Evolutionary conservation across 2,888 invertebrate species (phyloP), one percentile per base, ranked within the genome.

Genomic region (Pachydiplax longipennis): DNA sequence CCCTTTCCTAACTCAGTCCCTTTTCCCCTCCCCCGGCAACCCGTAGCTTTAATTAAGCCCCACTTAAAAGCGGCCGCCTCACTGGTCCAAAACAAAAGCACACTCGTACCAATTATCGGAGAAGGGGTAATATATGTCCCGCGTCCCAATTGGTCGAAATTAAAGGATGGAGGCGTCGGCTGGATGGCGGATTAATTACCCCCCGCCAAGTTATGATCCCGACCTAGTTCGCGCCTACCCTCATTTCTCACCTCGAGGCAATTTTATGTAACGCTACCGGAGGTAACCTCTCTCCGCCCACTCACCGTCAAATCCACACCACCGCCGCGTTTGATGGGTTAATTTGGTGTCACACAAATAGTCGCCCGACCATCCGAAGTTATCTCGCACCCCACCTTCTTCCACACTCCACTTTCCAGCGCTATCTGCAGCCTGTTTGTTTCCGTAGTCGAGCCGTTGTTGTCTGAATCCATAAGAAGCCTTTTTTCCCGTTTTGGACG

Each of bases 31-130:
- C n/a, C 37, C 81, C 40, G 37, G 22, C 40, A 44, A 40, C 81
- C 58, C 58, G 53, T 53, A 48, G 83, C 58, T 83, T 83, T 83
- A 83, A 83, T 83, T 83, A 83, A 83, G 83, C 83, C 83, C 83
- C 83, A 53, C 83, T 83, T 83, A 83, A 83, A 83, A 83, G 58
- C 83, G 53, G 31, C 83, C 15, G 58, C 83, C 58, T 58, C 58
- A 58, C 58, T 35, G 83, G 58, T 13, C 53, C 58, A 35, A 73
- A 58, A 83, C 83, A 83, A 58, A 83, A 58, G 83, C 83, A 53
- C 58, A 83, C 58, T 58, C 83, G 83, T 58, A 53, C 18, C 83
- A 83, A 83, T 83, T 83, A 83, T 83, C 58, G 83, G 53, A 18
- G 13, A 48, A n/a, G 44, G 58, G 83, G 31, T 58, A 58, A 58